Conservation (phyloP, 2,888 invertebrate genomes). For the Drosophila eohydei region DNA sequence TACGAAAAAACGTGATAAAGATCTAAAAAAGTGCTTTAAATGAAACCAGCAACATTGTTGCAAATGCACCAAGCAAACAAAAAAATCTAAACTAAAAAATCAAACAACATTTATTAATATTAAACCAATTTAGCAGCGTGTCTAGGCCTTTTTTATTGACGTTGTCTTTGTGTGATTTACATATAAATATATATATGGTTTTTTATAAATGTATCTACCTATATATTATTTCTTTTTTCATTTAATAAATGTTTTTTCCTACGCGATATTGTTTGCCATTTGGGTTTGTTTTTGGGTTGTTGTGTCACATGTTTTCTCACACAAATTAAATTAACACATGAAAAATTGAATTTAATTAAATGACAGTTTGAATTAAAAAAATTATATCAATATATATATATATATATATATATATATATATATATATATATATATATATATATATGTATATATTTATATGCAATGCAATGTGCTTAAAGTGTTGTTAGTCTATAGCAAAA, state of each 20-base stretch:
- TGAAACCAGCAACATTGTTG: constrained; percentile 16
- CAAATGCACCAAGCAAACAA: constrained; percentile 10
- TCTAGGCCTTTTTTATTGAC: constrained; percentile 40
- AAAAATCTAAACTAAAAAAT: constrained; percentile 13
- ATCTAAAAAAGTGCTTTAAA: constrained; percentile 18
- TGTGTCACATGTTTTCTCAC: constrained; percentile 25
- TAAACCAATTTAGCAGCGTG: constrained; percentile 35
- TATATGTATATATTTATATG: background rate
- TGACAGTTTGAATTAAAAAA: constrained; percentile 35
- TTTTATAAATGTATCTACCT: constrained; percentile 9
- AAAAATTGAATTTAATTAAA: constrained; percentile 51
- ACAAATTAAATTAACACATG: constrained; percentile 50
- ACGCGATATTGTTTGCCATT: constrained; percentile 13
- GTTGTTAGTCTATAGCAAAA: constrained; percentile 17
- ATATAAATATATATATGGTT: constrained; percentile 20
- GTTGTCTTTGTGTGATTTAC: constrained; percentile 56
- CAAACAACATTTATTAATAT: constrained; percentile 5
- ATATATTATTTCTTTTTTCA: constrained; percentile 12
- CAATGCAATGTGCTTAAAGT: constrained; percentile 28
- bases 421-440: background rate
- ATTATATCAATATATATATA: background rate
- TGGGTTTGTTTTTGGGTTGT: constrained; percentile 11
- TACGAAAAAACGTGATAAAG: background rate
- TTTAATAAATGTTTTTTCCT: constrained; percentile 44
- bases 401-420: background rate